phyloP scores from a whole-genome alignment of 2,113 vertebrate genomes.

The Rhabdomys dilectus region DNA sequence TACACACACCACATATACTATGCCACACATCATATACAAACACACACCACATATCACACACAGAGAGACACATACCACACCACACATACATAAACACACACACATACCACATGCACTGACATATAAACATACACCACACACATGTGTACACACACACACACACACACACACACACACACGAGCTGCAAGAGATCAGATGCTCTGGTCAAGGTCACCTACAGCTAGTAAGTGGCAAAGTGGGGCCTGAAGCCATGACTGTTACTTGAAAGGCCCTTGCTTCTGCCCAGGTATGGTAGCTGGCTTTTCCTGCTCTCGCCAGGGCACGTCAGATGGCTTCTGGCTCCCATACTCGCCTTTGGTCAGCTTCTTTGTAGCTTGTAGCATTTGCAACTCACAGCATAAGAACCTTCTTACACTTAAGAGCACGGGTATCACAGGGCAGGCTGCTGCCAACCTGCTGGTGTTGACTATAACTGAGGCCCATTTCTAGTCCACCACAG shows the following conservation, averaged over 20 bases:
- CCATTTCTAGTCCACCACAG: background rate
- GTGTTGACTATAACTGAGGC: fast-evolving
- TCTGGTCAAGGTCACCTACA: background rate
- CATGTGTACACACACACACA: background rate
- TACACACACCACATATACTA: background rate
- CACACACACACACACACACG: background rate
- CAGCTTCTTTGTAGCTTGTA: background rate
- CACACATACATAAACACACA: background rate
- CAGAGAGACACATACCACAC: too few species aligned
- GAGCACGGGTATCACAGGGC: too few species aligned
- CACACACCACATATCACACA: background rate
- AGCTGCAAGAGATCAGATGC: background rate
- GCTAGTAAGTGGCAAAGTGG: background rate
- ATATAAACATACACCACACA: background rate
- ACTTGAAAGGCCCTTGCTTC: background rate
- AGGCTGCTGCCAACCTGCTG: fast-evolving
- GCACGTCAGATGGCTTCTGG: background rate
- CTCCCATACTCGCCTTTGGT: too few species aligned
- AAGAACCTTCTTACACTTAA: background rate
- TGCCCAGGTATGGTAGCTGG: background rate
- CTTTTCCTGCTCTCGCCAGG: background rate
- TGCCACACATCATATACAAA: too few species aligned
- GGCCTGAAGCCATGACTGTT: background rate
- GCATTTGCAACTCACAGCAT: background rate
- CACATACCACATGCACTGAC: background rate